A percentile compares a stretch with the other conserved stretches of the same genome.
Evolutionary conservation across 2,113 vertebrate species (phyloP).

Genomic region (Tupaia tana): DNA sequence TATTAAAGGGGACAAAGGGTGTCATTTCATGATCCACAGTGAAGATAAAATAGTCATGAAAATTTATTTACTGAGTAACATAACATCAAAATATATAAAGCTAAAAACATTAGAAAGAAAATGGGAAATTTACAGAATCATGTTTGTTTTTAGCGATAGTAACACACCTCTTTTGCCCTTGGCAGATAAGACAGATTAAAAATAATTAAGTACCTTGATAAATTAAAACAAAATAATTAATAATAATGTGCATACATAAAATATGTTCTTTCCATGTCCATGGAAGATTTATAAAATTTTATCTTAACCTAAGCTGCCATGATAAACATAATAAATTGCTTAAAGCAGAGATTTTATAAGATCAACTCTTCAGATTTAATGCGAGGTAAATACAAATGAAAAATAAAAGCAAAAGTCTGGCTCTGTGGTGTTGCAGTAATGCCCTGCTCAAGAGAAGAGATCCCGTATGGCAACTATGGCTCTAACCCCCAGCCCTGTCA

Average conservation of each 20-base stretch:
- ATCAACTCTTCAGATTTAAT: not conserved
- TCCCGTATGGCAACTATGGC: no score
- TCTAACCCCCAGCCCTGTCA: no score
- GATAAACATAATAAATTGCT: not conserved
- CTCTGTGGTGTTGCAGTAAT: no score
- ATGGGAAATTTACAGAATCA: constrained; percentile 33
- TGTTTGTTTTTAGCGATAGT: not conserved
- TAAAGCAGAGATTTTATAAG: constrained; percentile 25
- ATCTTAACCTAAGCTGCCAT: not conserved
- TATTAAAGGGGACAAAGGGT: constrained; percentile 58
- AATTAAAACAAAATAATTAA: constrained; percentile 40
- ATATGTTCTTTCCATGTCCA: not conserved
- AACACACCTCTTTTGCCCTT: not conserved
- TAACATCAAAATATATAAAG: constrained; percentile 72
- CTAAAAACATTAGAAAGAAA: constrained; percentile 65
- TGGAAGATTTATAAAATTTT: constrained; percentile 21
- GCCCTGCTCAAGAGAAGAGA: no score
- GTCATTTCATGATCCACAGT: constrained; percentile 50
- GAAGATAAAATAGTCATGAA: constrained; percentile 63
- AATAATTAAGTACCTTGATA: not conserved
- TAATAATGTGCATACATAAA: constrained; percentile 6
- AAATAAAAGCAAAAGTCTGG: not conserved
- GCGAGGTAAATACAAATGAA: constrained; percentile 37
- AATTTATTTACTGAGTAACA: constrained; percentile 73
- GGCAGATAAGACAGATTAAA: not conserved